These are phyloP conservation scores for Caenorhabditis plicata DNA, from an alignment of 2,888 invertebrate genomes.

Conservation along the genomic window DNA sequence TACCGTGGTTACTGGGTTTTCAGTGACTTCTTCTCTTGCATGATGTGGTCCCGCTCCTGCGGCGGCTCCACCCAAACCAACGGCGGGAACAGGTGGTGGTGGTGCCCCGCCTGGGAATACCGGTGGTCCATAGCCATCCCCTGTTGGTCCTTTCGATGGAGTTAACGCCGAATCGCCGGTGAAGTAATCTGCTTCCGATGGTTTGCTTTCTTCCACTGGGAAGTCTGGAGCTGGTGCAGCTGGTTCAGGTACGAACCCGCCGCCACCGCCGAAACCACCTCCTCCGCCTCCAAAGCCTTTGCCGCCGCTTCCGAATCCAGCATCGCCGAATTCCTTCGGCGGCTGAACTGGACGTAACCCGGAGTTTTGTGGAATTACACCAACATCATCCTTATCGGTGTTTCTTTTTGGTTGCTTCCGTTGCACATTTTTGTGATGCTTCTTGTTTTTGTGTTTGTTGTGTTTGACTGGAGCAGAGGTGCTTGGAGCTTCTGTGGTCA, in stretches of 20 bases:
- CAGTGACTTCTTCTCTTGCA: conserved; percentile 27
- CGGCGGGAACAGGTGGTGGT: conserved; percentile 55
- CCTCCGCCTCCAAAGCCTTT: conserved; percentile 34
- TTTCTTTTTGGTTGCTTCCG: conserved; percentile 41
- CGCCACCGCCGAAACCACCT: conserved; percentile 32
- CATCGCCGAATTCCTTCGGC: conserved; percentile 59
- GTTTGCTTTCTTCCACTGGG: conserved; percentile 8
- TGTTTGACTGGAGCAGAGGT: conserved; percentile 7
- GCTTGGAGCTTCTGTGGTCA: conserved; percentile 7
- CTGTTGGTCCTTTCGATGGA: conserved; percentile 61
- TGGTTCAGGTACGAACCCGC: conserved; percentile 26
- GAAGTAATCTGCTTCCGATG: conserved; percentile 52
- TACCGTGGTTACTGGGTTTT: conserved; percentile 55
- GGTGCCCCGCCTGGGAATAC: conserved; percentile 56
- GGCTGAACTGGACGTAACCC: conserved; percentile 61
- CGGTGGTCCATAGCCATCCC: conserved; percentile 63
- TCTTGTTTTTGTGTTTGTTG: conserved; percentile 14
- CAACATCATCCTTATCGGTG: conserved; percentile 32
- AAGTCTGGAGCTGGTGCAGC: conserved; percentile 27
- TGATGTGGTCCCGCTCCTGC: conserved; percentile 55
- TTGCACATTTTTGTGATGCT: too few species aligned
- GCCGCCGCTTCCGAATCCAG: conserved; percentile 30
- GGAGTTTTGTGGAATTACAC: conserved; percentile 61
- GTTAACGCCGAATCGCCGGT: conserved; percentile 61
- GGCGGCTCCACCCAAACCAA: conserved; percentile 54